Percentiles rank a stretch among this genome's conserved stretches.
phyloP scores from a whole-genome alignment of 2,888 invertebrate genomes.

The Parasteatoda lunata region DNA sequence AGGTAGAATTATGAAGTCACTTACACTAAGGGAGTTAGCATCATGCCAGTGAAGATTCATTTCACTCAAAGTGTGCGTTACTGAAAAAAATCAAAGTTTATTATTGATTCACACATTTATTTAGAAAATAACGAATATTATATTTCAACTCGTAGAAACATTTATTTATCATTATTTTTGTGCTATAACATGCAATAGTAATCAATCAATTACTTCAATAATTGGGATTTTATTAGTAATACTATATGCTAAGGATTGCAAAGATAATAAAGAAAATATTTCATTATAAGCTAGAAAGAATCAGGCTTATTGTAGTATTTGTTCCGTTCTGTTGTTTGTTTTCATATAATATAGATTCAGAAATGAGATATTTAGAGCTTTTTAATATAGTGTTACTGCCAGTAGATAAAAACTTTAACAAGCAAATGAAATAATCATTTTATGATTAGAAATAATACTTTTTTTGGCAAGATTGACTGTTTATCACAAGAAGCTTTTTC shows the following conservation, averaged over 20 bases:
- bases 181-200: neutral
- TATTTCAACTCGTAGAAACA: neutral
- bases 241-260: neutral
- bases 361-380: too few species aligned
- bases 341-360: too few species aligned
- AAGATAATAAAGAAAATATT: neutral
- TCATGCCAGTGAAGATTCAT: constrained; percentile 61
- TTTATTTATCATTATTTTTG: neutral
- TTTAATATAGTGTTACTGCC: too few species aligned
- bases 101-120: neutral
- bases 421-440: too few species aligned
- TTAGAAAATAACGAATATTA: neutral
- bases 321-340: too few species aligned
- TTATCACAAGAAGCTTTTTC: too few species aligned
- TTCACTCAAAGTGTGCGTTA: constrained; percentile 50
- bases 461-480: too few species aligned
- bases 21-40: constrained; percentile 26
- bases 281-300: neutral
- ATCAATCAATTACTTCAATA: neutral
- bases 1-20: constrained; percentile 58
- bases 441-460: too few species aligned
- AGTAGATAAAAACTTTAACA: too few species aligned
- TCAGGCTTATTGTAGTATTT: neutral
- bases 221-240: neutral
- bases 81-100: constrained; percentile 19